A percentile compares a stretch with the other conserved stretches of the same genome.
Evolutionary conservation across 2,888 invertebrate genomes (phyloP).

Genomic region (Pseudolycoriella hygida): DNA sequence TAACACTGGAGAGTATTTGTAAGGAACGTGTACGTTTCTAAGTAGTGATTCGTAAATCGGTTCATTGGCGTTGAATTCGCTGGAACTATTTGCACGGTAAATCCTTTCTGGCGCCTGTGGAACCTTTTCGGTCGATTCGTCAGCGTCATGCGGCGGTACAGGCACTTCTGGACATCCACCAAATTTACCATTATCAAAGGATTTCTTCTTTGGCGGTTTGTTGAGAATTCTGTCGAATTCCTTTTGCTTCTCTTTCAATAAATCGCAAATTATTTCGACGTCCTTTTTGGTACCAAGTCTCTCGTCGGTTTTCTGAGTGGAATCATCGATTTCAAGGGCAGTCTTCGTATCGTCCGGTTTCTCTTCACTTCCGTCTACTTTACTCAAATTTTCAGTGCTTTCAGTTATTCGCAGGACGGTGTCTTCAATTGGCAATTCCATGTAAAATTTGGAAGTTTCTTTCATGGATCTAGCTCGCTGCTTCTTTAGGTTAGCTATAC

Average conservation of each 20-base stretch:
- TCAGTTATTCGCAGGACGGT: slow-evolving; percentile 42
- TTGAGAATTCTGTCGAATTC: slow-evolving; percentile 65
- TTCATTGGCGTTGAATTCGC: slow-evolving; percentile 15
- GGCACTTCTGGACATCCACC: slow-evolving; percentile 10
- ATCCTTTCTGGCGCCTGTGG: slow-evolving; percentile 17
- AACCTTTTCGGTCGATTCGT: slow-evolving; percentile 7
- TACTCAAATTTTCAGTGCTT: slow-evolving; percentile 37
- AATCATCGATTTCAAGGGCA: slow-evolving; percentile 8
- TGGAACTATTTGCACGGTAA: slow-evolving; percentile 2
- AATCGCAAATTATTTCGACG: slow-evolving; percentile 49
- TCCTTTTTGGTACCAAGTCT: slow-evolving; percentile 12
- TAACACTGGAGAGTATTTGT: slow-evolving; percentile 26
- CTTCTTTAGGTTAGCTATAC: slow-evolving; percentile 51
- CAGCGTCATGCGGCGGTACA: slow-evolving; percentile 7
- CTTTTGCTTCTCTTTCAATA: slow-evolving; percentile 56
- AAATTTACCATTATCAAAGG: slow-evolving; percentile 14
- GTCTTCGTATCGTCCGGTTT: slow-evolving; percentile 11
- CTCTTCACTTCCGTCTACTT: slow-evolving; percentile 21
- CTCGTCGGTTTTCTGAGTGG: slow-evolving; percentile 3
- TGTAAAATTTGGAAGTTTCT: slow-evolving; percentile 48
- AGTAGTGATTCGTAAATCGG: slow-evolving; percentile 27
- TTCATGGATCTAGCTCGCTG: slow-evolving; percentile 39
- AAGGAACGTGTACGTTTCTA: slow-evolving; percentile 29
- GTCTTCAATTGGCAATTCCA: slow-evolving; percentile 40
- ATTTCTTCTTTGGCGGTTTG: slow-evolving; percentile 42